Conservation (phyloP, 2,888 invertebrate genomes). For the Tipula unca region DNA sequence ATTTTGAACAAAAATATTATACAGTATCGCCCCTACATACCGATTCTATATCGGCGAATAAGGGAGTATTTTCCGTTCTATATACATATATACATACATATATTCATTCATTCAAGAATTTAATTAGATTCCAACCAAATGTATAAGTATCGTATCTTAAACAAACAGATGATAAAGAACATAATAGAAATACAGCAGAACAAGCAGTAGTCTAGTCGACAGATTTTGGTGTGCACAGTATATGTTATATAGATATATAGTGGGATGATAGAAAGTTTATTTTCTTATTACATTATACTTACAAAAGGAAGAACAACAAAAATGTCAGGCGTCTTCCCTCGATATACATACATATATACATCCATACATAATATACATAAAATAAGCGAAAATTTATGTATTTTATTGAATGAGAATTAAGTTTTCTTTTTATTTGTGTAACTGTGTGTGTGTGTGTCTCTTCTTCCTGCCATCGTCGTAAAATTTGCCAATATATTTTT, state of each 20-base stretch:
- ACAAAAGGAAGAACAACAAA: neutral
- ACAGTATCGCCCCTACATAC: neutral
- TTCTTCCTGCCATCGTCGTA: neutral
- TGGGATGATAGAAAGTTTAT: neutral
- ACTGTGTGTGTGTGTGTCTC: neutral
- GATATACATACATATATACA: neutral
- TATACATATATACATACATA: neutral
- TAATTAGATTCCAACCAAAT: neutral
- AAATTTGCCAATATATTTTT: neutral
- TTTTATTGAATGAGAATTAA: slow-evolving; percentile 8
- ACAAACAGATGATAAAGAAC: neutral
- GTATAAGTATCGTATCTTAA: neutral
- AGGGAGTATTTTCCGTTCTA: neutral
- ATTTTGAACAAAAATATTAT: neutral
- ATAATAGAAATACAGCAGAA: neutral
- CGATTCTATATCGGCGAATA: neutral
- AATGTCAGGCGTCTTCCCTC: neutral
- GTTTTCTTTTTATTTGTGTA: neutral
- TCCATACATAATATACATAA: neutral
- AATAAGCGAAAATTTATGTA: neutral
- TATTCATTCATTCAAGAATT: neutral
- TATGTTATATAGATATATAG: too few relatives aligned
- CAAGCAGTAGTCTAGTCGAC: neutral
- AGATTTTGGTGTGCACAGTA: neutral
- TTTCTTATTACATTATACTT: slow-evolving; percentile 1